Percentiles rank a stretch among this genome's conserved stretches.
phyloP scores from a whole-genome alignment of 2,888 invertebrate genomes.

The Tromatobia lineatoria region DNA sequence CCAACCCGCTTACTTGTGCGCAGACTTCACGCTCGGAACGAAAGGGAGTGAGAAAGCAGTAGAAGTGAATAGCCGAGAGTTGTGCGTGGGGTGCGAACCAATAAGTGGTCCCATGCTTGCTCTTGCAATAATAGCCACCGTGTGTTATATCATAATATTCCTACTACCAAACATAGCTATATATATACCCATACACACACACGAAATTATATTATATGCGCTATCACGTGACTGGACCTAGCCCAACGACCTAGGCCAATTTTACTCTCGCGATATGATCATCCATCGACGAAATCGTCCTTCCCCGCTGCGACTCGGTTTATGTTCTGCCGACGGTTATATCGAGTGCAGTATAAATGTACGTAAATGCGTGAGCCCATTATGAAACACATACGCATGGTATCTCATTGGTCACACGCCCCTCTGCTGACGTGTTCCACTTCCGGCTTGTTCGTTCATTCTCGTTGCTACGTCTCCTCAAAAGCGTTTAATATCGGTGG shows the following conservation, averaged over 20 bases:
- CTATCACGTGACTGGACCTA: constrained; percentile 71
- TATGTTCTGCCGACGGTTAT: constrained; percentile 17
- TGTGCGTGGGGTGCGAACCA: constrained; percentile 57
- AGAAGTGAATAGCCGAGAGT: constrained; percentile 24
- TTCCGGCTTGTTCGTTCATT: constrained; percentile 55
- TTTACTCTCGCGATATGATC: constrained; percentile 49
- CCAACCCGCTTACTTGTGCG: neutral
- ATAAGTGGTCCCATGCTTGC: constrained; percentile 55
- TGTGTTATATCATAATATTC: neutral
- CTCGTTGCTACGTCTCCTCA: constrained; percentile 31
- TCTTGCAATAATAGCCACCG: constrained; percentile 12
- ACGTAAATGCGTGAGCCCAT: constrained; percentile 29
- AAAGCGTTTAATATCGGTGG: constrained; percentile 2
- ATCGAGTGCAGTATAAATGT: constrained; percentile 41
- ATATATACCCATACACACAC: constrained; percentile 2
- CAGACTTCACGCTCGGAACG: neutral
- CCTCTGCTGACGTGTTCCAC: constrained; percentile 67
- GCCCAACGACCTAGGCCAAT: constrained; percentile 71
- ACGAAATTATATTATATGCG: constrained; percentile 5
- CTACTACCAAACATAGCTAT: neutral
- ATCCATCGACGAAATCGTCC: constrained; percentile 47
- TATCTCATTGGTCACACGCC: constrained; percentile 62
- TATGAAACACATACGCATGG: constrained; percentile 41
- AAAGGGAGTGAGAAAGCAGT: constrained; percentile 47
- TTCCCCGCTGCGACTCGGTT: constrained; percentile 34